These are phyloP conservation scores for Motacilla tschutschensis DNA, from an alignment of 2,113 vertebrate genomes.

Conservation along the genomic window DNA sequence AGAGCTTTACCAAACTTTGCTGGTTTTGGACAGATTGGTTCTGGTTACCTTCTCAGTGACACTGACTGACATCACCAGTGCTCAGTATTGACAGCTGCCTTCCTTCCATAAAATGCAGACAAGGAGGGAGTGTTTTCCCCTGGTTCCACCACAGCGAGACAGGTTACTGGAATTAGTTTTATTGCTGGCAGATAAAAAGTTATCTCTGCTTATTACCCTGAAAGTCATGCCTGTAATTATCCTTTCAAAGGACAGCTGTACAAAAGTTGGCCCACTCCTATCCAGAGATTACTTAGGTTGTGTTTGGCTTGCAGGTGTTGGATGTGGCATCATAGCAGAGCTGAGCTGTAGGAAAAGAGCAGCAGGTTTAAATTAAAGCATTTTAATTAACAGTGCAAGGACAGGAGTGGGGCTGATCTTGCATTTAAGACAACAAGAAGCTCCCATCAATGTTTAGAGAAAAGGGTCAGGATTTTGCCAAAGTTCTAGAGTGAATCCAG, in stretches of 20 bases:
- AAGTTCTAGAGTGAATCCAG: neutral
- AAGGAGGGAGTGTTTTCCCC: neutral
- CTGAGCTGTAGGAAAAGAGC: neutral
- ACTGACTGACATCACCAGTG: neutral
- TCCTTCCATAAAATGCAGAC: neutral
- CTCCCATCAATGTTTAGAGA: neutral
- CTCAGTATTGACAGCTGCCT: neutral
- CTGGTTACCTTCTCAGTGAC: neutral
- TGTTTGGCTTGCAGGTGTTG: neutral
- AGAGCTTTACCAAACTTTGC: neutral
- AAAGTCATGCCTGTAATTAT: neutral
- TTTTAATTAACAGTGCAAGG: neutral
- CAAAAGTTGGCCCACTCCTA: neutral
- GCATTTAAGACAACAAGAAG: neutral
- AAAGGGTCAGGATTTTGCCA: neutral
- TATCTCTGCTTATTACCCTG: neutral
- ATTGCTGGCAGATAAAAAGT: neutral
- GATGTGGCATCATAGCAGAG: neutral
- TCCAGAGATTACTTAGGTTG: neutral
- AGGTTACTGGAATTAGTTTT: neutral
- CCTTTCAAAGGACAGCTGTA: neutral
- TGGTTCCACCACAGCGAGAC: rapidly evolving
- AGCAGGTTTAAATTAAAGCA: neutral
- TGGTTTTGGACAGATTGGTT: neutral
- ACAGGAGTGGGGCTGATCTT: neutral